These are phyloP conservation scores for Linnaemya tessellans DNA, from an alignment of 2,888 invertebrate species.

Conservation along the genomic window DNA sequence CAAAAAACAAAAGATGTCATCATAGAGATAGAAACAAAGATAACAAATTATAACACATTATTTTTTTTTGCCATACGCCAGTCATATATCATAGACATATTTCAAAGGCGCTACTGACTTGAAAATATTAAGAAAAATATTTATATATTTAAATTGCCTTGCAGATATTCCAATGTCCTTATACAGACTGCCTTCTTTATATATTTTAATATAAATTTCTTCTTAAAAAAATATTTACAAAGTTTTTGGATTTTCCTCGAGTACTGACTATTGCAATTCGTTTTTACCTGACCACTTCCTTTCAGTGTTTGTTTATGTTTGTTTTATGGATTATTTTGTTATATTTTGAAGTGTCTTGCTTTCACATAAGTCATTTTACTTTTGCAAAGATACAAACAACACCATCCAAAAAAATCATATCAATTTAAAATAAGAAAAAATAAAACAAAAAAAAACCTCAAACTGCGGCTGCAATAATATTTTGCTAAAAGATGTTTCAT, in stretches of 20 bases:
- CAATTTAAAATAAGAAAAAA: constrained; percentile 48
- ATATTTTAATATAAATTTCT: background rate
- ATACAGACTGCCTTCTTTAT: too few relatives aligned
- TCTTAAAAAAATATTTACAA: background rate
- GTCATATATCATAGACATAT: constrained; percentile 17
- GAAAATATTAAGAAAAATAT: background rate
- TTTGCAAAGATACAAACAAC: constrained; percentile 17
- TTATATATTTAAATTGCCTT: too few relatives aligned
- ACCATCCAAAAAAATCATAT: constrained; percentile 54
- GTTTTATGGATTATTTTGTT: constrained; percentile 41
- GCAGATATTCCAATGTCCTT: too few relatives aligned
- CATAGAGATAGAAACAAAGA: constrained; percentile 31
- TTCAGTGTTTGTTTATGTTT: constrained; percentile 54
- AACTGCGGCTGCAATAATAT: constrained; percentile 36
- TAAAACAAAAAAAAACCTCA: too few relatives aligned
- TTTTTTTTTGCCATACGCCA: background rate
- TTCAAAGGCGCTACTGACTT: background rate
- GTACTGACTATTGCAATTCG: constrained; percentile 11
- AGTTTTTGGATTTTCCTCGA: background rate
- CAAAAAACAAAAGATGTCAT: constrained; percentile 54
- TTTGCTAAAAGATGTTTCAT: constrained; percentile 60
- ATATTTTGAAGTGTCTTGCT: constrained; percentile 66
- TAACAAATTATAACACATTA: constrained; percentile 3
- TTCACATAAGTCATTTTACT: constrained; percentile 56
- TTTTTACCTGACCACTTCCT: background rate